Conservation (phyloP, 2,113 vertebrate genomes). For the Solea solea region DNA sequence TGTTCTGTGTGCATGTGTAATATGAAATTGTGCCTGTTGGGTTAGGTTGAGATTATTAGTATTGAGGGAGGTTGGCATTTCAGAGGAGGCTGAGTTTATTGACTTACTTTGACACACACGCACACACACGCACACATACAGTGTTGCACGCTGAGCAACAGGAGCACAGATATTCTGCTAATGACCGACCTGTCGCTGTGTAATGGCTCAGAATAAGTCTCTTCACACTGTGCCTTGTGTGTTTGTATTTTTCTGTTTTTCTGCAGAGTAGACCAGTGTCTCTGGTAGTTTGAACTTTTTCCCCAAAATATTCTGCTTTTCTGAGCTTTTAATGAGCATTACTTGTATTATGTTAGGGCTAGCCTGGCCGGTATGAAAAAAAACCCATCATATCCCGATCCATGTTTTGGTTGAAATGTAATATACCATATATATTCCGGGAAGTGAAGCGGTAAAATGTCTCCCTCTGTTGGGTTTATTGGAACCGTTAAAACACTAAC, state of each 20-base stretch:
- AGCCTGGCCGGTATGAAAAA: too few relatives aligned
- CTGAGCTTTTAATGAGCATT: too few relatives aligned
- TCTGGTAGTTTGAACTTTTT: not conserved
- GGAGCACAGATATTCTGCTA: slow-evolving; percentile 66
- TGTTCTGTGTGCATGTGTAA: not conserved
- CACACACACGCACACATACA: slow-evolving; percentile 16
- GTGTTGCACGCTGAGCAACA: slow-evolving; percentile 47
- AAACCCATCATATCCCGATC: too few relatives aligned
- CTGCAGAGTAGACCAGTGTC: slow-evolving; percentile 19
- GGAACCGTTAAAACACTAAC: too few relatives aligned
- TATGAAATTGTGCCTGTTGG: slow-evolving; percentile 14
- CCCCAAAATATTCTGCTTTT: too few relatives aligned
- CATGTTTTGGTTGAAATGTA: too few relatives aligned
- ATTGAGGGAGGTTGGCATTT: slow-evolving; percentile 12
- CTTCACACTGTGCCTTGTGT: slow-evolving; percentile 40
- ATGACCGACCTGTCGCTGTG: slow-evolving; percentile 49
- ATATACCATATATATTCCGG: too few relatives aligned
- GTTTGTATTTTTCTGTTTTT: slow-evolving; percentile 23
- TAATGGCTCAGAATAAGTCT: slow-evolving; percentile 46
- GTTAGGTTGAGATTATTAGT: slow-evolving; percentile 26
- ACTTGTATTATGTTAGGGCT: too few relatives aligned
- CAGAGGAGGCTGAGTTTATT: slow-evolving; percentile 34
- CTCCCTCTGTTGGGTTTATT: too few relatives aligned
- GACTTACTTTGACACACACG: slow-evolving; percentile 37
- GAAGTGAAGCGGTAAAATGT: too few relatives aligned